Percentiles rank a stretch among this genome's conserved stretches.
These are phyloP conservation scores for Choloepus didactylus DNA, from an alignment of 2,797 vertebrate species.

Conservation along the genomic window DNA sequence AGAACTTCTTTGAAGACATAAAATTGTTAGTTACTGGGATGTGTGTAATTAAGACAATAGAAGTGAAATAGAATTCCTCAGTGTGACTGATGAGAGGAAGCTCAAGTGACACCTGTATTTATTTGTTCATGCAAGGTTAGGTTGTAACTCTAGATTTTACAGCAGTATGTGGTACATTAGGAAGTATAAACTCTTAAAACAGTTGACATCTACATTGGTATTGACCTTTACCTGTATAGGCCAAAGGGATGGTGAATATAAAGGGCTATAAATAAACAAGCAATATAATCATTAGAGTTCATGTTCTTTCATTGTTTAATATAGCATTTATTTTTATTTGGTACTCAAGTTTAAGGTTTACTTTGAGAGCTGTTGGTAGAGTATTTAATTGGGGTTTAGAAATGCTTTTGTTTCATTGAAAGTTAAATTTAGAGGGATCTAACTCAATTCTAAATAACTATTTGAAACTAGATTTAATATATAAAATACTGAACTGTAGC, in stretches of 20 bases:
- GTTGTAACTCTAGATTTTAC: not conserved
- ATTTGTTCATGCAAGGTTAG: not conserved
- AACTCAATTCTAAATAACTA: not conserved
- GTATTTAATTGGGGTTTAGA: not conserved
- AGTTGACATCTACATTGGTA: not conserved
- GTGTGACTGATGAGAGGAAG: not conserved
- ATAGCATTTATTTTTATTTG: constrained; percentile 26
- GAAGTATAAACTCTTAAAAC: not conserved
- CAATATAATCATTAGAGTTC: not conserved
- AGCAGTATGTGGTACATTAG: not conserved
- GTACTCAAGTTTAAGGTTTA: not conserved
- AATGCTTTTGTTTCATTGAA: not conserved
- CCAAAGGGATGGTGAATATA: not conserved
- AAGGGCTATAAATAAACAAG: not conserved
- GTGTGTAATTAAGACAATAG: not conserved
- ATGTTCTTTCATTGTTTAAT: not conserved
- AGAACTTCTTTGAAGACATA: constrained; percentile 16
- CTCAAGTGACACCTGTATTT: not conserved
- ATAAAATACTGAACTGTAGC: not conserved
- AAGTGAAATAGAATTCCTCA: constrained; percentile 4
- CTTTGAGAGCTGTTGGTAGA: not conserved
- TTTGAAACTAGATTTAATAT: constrained; percentile 10
- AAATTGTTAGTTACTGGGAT: not conserved
- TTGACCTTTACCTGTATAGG: not conserved
- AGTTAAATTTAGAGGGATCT: not conserved